These are phyloP conservation scores for Onychomys torridus DNA, from an alignment of 2,797 vertebrate genomes.

Conservation along the genomic window DNA sequence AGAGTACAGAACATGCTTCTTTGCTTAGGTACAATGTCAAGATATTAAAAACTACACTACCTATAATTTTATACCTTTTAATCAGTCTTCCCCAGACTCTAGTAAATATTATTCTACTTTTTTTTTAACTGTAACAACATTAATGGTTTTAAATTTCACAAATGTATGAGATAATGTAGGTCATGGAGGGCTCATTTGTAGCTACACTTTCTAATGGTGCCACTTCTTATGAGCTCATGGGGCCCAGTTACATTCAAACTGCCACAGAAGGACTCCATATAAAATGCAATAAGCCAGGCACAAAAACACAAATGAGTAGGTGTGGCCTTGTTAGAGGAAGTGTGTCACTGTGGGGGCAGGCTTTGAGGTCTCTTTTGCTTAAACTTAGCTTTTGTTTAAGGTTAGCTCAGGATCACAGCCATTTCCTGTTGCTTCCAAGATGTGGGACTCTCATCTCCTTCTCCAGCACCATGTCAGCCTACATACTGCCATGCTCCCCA, in stretches of 20 bases:
- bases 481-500: no score
- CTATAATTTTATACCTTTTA: background rate
- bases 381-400: background rate
- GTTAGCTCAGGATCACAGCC: background rate
- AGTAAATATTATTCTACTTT: background rate
- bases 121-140: background rate
- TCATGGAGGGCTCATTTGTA: background rate
- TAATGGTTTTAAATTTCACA: background rate
- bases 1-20: background rate
- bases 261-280: background rate
- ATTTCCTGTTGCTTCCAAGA: background rate
- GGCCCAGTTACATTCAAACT: background rate
- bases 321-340: background rate
- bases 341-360: background rate
- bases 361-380: background rate
- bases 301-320: background rate
- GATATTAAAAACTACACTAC: background rate
- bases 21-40: background rate
- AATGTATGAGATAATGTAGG: background rate
- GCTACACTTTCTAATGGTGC: background rate
- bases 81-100: background rate
- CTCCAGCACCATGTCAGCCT: no score
- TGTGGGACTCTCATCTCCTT: background rate
- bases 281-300: background rate
- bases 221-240: background rate